Base-by-base conservation (phyloP, 2,888 invertebrate genomes). In the Leptopilina myrica region DNA sequence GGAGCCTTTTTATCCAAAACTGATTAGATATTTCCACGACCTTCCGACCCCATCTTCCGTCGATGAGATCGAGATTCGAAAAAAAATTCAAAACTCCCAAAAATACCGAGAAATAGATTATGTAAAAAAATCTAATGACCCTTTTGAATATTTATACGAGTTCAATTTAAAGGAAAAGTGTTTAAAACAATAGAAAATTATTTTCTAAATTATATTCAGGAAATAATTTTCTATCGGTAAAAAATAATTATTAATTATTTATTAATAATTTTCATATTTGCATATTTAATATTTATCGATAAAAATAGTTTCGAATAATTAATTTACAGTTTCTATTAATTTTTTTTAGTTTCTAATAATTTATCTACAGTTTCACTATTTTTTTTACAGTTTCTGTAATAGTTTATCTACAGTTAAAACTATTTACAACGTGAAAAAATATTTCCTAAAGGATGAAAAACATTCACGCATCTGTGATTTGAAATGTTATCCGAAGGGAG, bases 11-110 rank as follows among this genome's bases (percentile, higher is more conserved):
- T 90, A 90, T 89, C 88, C 86, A 82, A 77, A 49, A 80, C 79
- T 65, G 90, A 90, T 90, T 90, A 90, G 90, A 90, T 90, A 90
- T 80, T 82, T 82, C 81, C 78, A 80, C 85, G 88, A 90, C 89
- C 90, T 83, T 80, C 80, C 88, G 90, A 90, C 89, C 88, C 87
- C 83, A 87, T 80, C 87, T 88, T 89, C 87, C 88, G 87, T 85
- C 85, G 80, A 86, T 85, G 83, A 83, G 85, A 80, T 76, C 79
- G 78, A 86, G 82, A 83, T 82, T 12, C 85, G 33, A 3, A 82
- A 82, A 85, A 83, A 86, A 88, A 26, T 77, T 77, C 64, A 15
- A 78, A 46, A 40, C 9, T 64, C 76, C 64, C 64, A 40, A 76
- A 64, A 64, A 76, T 62, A 76, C 43, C 6, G 40, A 76, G 43